A percentile compares a stretch with the other conserved stretches of the same genome.
Conservation (phyloP, 2,797 vertebrate genomes). For the Spinus pinus region DNA sequence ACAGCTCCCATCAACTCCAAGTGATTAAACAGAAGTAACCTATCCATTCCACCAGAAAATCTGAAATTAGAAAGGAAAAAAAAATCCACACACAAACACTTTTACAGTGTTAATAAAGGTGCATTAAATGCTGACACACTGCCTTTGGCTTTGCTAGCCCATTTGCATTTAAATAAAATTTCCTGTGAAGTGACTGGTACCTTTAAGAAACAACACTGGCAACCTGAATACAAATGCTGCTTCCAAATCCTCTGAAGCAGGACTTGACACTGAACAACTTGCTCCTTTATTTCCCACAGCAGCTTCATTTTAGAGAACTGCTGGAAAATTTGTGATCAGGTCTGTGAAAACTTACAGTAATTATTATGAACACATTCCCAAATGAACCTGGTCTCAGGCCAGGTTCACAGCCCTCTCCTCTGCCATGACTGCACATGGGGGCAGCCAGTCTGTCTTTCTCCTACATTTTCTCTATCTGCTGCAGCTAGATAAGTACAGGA, state of each 20-base stretch:
- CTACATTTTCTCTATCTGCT: neutral
- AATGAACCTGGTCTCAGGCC: neutral
- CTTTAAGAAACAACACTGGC: neutral
- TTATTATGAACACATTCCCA: neutral
- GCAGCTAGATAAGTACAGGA: neutral
- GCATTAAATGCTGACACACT: neutral
- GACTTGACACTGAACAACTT: neutral
- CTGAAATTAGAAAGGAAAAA: neutral
- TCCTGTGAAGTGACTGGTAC: neutral
- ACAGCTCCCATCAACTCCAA: neutral
- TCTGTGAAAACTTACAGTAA: constrained; percentile 8
- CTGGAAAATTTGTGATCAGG: constrained; percentile 9
- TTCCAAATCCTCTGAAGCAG: neutral
- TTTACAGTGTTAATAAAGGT: neutral
- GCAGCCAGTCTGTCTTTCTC: neutral
- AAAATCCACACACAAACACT: fast-evolving
- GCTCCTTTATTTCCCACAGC: neutral
- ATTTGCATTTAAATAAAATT: neutral
- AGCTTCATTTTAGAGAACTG: neutral
- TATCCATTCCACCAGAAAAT: neutral
- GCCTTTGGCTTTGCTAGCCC: neutral
- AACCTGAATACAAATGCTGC: neutral
- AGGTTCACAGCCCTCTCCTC: neutral
- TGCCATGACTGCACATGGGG: neutral
- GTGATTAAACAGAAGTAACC: neutral